These are phyloP conservation scores for Amphipyra tragopoginis DNA, from an alignment of 2,888 invertebrate species.

Conservation along the genomic window DNA sequence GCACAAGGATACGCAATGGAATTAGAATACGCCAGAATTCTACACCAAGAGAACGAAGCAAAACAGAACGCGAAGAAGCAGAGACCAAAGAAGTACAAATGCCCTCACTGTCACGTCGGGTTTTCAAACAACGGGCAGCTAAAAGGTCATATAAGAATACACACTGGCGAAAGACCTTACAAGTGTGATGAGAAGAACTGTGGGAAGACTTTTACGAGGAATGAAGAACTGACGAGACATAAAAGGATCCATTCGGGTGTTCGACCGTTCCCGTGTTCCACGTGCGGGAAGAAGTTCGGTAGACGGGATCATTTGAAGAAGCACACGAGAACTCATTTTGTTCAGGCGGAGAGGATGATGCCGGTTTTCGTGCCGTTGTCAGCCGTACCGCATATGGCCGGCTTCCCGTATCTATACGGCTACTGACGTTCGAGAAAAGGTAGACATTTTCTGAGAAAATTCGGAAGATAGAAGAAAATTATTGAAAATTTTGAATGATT, in stretches of 20 bases:
- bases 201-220: slow-evolving; percentile 97
- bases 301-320: slow-evolving; percentile 98
- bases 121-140: slow-evolving; percentile 98
- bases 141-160: slow-evolving; percentile 97
- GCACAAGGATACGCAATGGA: slow-evolving; percentile 91
- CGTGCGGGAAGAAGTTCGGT: slow-evolving; percentile 98
- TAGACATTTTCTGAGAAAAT: slow-evolving; percentile 28
- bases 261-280: slow-evolving; percentile 95
- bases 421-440: slow-evolving; percentile 74
- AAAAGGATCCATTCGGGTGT: slow-evolving; percentile 96
- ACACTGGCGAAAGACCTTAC: slow-evolving; percentile 97
- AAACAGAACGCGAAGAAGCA: slow-evolving; percentile 93
- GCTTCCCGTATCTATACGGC: slow-evolving; percentile 89
- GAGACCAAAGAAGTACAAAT: slow-evolving; percentile 97
- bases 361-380: slow-evolving; percentile 91
- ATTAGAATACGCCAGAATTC: slow-evolving; percentile 92
- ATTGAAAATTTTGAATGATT: too few species aligned
- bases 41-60: slow-evolving; percentile 93
- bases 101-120: slow-evolving; percentile 96
- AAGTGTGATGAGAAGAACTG: slow-evolving; percentile 96
- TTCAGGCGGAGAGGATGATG: slow-evolving; percentile 91
- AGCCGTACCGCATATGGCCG: slow-evolving; percentile 81
- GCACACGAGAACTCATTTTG: slow-evolving; percentile 95
- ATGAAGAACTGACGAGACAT: slow-evolving; percentile 97
- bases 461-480: slow-evolving; percentile 25